Percentiles rank a stretch among this genome's conserved stretches.
phyloP scores from a whole-genome alignment of 2,797 vertebrate genomes.

The Pelochelys cantorii region DNA sequence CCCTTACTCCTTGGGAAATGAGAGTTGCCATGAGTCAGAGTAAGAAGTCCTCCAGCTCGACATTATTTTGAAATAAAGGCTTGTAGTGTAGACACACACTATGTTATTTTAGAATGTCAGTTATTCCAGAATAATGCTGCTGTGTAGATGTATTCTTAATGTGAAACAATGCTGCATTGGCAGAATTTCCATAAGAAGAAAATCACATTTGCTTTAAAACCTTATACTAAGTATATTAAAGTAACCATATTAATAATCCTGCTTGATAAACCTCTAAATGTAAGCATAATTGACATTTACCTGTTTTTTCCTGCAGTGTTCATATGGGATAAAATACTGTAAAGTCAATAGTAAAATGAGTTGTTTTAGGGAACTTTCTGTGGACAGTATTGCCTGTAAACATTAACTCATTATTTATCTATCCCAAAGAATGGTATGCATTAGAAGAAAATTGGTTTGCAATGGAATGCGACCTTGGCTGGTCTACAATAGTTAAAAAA shows the following conservation, averaged over 20 bases:
- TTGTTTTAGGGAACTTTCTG: constrained; percentile 52
- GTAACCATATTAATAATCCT: background rate
- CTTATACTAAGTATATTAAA: constrained; percentile 9
- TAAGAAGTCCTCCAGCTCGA: too few species aligned
- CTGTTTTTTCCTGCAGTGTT: background rate
- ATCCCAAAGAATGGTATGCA: constrained; percentile 78
- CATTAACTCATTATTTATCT: constrained; percentile 83
- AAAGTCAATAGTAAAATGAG: constrained; percentile 8
- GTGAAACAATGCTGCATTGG: background rate
- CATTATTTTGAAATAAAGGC: too few species aligned
- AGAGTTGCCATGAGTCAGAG: too few species aligned
- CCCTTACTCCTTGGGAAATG: too few species aligned
- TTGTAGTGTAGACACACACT: too few species aligned
- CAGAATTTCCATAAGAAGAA: constrained; percentile 23
- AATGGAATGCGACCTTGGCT: constrained; percentile 83
- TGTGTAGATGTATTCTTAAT: background rate
- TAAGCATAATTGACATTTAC: background rate
- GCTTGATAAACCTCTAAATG: background rate
- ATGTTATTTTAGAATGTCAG: too few species aligned
- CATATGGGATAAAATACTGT: background rate
- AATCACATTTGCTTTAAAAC: constrained; percentile 42
- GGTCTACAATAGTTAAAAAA: constrained; percentile 71
- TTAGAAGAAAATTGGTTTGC: constrained; percentile 71
- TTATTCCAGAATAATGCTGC: too few species aligned
- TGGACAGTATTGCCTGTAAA: constrained; percentile 73